A percentile compares a stretch with the other conserved stretches of the same genome.
Conservation (phyloP, 2,888 invertebrate genomes). For the Venustoraphidia nigricollis region DNA sequence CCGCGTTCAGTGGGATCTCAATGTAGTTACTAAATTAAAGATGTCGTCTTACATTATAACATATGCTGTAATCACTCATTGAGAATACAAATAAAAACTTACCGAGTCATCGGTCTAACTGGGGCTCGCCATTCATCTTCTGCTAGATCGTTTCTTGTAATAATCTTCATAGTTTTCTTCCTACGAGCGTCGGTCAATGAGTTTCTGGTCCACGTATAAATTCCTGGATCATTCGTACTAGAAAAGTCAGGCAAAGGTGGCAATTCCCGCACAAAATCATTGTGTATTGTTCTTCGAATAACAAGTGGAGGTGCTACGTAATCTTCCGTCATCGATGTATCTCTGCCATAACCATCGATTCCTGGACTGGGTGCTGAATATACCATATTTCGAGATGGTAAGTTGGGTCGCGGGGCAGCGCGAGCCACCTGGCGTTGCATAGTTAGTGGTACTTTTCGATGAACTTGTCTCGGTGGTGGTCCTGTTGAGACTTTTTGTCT, state of each 20-base stretch:
- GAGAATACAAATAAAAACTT: not conserved
- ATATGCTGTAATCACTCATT: not conserved
- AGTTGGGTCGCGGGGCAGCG: slow-evolving; percentile 1
- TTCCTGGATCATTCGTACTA: not conserved
- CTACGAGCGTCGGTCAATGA: not conserved
- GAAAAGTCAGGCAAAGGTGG: slow-evolving; percentile 15
- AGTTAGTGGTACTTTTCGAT: not conserved
- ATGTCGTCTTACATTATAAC: no score
- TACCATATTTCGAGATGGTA: not conserved
- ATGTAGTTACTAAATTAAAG: no score
- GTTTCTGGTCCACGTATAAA: not conserved
- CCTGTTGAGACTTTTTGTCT: slow-evolving; percentile 2
- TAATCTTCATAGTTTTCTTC: not conserved
- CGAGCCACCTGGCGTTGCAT: slow-evolving; percentile 6
- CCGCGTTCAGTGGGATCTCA: no score
- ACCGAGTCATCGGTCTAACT: not conserved
- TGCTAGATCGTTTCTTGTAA: not conserved
- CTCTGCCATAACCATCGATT: slow-evolving; percentile 5
- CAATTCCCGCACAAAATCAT: slow-evolving; percentile 17
- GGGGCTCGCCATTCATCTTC: not conserved
- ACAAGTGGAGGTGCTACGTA: slow-evolving; percentile 6
- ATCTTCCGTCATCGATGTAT: slow-evolving; percentile 5
- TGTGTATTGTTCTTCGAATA: slow-evolving; percentile 21
- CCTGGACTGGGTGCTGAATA: not conserved
- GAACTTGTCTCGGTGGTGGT: slow-evolving; percentile 1